Conservation (phyloP, 2,797 vertebrate species). For the Aphelocoma californica region DNA sequence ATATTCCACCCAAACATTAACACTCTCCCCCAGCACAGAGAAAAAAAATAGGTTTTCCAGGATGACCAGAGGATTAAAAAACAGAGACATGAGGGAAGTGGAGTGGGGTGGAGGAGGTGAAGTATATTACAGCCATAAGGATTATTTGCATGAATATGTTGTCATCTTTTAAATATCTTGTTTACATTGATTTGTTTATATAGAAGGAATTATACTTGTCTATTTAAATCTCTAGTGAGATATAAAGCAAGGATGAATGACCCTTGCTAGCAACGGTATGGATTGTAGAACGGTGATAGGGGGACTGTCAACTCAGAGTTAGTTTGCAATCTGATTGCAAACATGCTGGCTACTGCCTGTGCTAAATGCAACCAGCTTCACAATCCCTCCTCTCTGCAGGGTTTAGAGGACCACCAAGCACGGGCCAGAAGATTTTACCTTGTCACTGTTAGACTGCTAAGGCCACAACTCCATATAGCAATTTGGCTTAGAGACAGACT, state of each 20-base stretch:
- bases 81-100: not conserved
- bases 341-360: not conserved
- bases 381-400: not conserved
- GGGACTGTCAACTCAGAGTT: rapidly evolving
- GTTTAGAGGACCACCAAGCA: not conserved
- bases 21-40: rapidly evolving
- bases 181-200: not conserved
- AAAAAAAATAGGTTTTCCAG: not conserved
- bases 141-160: not conserved
- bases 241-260: not conserved
- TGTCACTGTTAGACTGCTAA: not conserved
- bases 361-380: not conserved
- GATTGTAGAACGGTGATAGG: not conserved
- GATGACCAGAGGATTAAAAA: not conserved
- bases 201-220: not conserved
- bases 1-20: not conserved
- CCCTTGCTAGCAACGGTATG: not conserved
- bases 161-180: not conserved
- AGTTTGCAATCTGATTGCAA: not conserved
- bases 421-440: not conserved
- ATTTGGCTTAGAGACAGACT: not conserved
- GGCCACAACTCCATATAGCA: not conserved
- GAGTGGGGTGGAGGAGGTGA: not conserved
- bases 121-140: not conserved
- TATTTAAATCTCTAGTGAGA: not conserved